Base-by-base conservation (phyloP, 1,140 invertebrate species). In the Diabrotica undecimpunctata region DNA sequence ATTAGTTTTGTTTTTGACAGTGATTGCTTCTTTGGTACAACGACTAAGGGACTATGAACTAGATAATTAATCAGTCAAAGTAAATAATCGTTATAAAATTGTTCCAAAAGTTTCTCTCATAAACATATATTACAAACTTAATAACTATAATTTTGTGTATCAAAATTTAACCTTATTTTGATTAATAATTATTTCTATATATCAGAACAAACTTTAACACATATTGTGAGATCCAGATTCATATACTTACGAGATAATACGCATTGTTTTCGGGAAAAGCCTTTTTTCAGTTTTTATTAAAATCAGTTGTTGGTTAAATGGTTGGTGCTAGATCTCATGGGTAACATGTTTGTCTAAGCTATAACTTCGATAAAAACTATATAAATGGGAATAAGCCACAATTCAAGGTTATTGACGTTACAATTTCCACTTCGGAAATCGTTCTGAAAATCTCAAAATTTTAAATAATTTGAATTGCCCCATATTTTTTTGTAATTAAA, bases 71-170 rank as follows among this genome's bases (percentile, higher is more conserved):
- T 61, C 54, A 67, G 41, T 54, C 50, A 59, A 64, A 57, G 54
- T 12, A 68, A 66, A 61, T 64, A 57, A 69, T 61, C 11, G 56
- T 66, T 69, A 66, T 66, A 69, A 67, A 67, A 67, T 57, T 41
- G 36, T 50, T 67, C 61, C 61, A 69, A 67, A 71, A 71, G 50
- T 56, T 57, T 64, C 57, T 62, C 59, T 63, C 60, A 64, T 70
- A 70, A 63, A 68, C 60, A 67, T 68, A 70, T 68, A 52, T 61
- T 61, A 66, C 62, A 69, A 69, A 69, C 68, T 66, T 63, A 69
- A 68, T 68, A 71, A 62, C 68, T 66, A 61, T 69, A 64, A 67
- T 70, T 70, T 71, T 69, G 66, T 68, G 64, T 69, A 61, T 62
- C 61, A 68, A 68, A 65, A 57, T 66, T 66, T 56, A 61, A 54